Base-by-base conservation (phyloP, 92 coral and sea anemone species). In the Paragorgia papillata region DNA sequence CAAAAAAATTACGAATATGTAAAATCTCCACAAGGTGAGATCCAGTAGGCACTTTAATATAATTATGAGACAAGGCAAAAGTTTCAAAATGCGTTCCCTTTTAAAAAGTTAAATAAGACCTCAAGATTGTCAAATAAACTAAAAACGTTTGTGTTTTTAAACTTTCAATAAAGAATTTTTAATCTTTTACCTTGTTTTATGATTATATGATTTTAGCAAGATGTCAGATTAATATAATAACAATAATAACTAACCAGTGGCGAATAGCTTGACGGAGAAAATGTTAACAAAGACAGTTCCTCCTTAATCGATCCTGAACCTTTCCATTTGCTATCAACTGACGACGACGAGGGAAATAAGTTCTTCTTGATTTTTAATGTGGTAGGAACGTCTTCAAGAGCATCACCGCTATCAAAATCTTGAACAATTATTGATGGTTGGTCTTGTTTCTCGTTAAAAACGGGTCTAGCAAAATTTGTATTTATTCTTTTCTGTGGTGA, bases 241-340 rank as follows among this genome's bases (percentile, higher is more conserved):
- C n/a, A n/a, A n/a, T n/a, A n/a, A n/a, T 9, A 48, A 49, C 75
- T 49, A 44, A 68, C 75, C 31, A 2, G 44, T 46, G 19, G 28
- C 26, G 59, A 5, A 43, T 26, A 10, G 24, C 48, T 40, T 13
- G 17, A 14, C 22, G 17, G n/a, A 25, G 75, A 20, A 31, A 68
- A 68, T 25, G 75, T 25, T 21, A 68, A 68, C 75, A 68, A 19
- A 24, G 75, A 59, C 20, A 68, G 49, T 21, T 49, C 75, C 27
- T 25, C 41, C 39, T 49, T 29, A 29, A 68, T 27, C 27, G 75
- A 48, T 48, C 29, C 75, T 13, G 33, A 44, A 24, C 58, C 26
- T 35, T 68, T 68, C 75, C 58, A 44, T 22, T 68, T 68, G 41
- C 60, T 44, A 25, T 48, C 75, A 18, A 68, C 41, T 26, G 59